Conservation (phyloP, 2,888 invertebrate species). For the Pecten maximus region DNA sequence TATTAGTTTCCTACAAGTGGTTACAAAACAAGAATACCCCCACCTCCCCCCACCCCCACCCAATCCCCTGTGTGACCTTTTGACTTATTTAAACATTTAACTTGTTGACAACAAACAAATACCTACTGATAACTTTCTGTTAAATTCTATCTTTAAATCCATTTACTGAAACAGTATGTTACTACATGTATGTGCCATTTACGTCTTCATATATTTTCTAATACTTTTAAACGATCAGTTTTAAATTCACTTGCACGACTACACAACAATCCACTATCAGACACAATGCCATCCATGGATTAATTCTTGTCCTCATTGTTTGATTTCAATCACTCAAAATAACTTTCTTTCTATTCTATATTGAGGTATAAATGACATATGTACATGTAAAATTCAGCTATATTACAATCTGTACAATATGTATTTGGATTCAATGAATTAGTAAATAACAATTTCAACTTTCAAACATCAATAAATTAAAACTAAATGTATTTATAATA, state of each 20-base stretch:
- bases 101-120: background rate
- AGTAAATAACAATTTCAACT: background rate
- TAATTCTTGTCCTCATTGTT: background rate
- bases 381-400: background rate
- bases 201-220: no score
- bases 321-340: background rate
- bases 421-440: background rate
- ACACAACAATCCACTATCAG: background rate
- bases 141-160: background rate
- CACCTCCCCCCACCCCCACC: no score
- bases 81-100: no score
- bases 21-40: no score
- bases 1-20: no score
- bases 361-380: background rate
- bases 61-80: no score
- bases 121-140: background rate
- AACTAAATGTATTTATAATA: background rate
- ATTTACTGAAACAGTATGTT: no score
- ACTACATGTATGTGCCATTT: no score
- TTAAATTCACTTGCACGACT: background rate
- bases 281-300: background rate
- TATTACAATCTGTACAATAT: background rate
- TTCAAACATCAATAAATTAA: background rate
- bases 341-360: background rate
- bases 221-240: background rate